Evolutionary conservation across 53 echinoderm and acorn worm species (phyloP), one percentile per base, ranked within the genome.

Genomic region (Luidia sarsii): DNA sequence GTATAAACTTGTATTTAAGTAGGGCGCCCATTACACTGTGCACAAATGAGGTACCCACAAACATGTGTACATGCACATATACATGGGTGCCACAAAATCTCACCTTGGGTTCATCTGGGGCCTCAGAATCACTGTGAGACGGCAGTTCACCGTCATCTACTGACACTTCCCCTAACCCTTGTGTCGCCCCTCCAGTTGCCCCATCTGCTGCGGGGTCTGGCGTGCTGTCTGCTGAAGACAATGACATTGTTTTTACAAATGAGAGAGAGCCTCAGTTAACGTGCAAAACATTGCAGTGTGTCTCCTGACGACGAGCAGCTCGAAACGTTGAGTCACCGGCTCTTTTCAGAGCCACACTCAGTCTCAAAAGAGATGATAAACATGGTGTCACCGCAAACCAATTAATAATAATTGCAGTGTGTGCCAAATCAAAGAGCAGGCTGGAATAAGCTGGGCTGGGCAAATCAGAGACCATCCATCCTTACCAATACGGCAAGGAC

Each of bases 171-270:
- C n/a, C n/a, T n/a, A n/a, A n/a, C n/a, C n/a, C n/a, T n/a, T n/a
- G n/a, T n/a, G n/a, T n/a, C n/a, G n/a, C n/a, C n/a, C n/a, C n/a
- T n/a, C n/a, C n/a, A n/a, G 64, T 39, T 64, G 37, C 19, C 64
- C 64, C 64, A 13, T 64, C 29, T 64, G 15, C 29, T 21, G 18
- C 18, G 60, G 37, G 64, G 64, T 70, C 33, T 20, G 30, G 15
- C 8, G 45, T 48, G 13, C 31, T 31, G 45, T 77, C 72, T 14
- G 67, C 24, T 45, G 38, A 15, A 35, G 67, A 14, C 45, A 6
- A 7, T 31, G 77, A 59, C 77, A 77, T 77, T 45, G 45, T 77
- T 37, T 4, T n/a, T 45, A 19, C 48, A 19, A 61, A 45, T 19
- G 24, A 56, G 55, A 24, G 2, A 74, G 9, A 39, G 20, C 18